phyloP scores from a whole-genome alignment of 2,113 vertebrate genomes.

The Platichthys flesus region DNA sequence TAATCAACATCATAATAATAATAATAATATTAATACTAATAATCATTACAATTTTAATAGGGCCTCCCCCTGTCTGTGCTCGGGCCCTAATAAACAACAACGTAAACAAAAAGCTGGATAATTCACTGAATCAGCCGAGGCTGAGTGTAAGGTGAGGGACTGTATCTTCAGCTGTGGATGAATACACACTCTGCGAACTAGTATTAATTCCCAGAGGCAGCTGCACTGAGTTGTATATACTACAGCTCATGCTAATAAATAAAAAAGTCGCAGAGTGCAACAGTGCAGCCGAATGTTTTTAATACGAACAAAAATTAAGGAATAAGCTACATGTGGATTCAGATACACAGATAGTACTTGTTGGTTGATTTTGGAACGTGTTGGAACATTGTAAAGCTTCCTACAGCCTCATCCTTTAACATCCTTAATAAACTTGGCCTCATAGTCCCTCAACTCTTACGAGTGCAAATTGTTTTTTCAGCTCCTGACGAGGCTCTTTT shows the following conservation, averaged over 20 bases:
- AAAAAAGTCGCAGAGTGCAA: slow-evolving; percentile 2
- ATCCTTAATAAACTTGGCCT: not conserved
- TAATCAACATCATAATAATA: too few species aligned
- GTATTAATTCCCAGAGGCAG: not conserved
- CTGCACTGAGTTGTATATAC: not conserved
- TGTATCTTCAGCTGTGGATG: slow-evolving; percentile 4
- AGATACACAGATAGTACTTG: slow-evolving; percentile 5
- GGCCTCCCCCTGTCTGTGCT: too few species aligned
- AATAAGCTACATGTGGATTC: slow-evolving; percentile 17
- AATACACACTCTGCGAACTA: not conserved
- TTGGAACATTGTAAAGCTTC: not conserved
- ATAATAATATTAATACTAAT: too few species aligned
- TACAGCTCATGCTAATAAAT: not conserved
- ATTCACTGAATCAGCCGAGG: not conserved
- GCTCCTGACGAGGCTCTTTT: not conserved
- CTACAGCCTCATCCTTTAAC: not conserved
- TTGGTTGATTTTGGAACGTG: not conserved
- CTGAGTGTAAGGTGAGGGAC: not conserved
- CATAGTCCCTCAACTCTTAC: not conserved
- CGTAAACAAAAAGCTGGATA: not conserved
- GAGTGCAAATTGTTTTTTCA: not conserved
- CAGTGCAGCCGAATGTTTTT: not conserved
- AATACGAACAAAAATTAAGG: not conserved
- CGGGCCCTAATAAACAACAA: not conserved
- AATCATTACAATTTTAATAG: too few species aligned